Evolutionary conservation across 1,140 invertebrate genomes (phyloP), one percentile per base, ranked within the genome.

Genomic region (Helicorthomorpha holstii): DNA sequence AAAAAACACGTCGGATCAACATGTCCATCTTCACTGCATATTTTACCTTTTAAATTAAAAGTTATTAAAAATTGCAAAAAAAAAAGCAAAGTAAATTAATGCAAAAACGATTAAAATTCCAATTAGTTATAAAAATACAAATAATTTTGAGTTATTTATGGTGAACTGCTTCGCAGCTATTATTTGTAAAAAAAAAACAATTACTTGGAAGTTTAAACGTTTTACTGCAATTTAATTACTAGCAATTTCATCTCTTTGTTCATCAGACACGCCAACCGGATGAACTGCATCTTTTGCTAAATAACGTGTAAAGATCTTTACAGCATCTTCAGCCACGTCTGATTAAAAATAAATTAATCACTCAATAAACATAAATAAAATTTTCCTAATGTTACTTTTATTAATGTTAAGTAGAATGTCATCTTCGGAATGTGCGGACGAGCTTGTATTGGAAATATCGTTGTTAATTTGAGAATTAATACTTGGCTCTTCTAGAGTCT

Each of bases 231-330:
- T n/a, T 16, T 34, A 34, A 7, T 49, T 21, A 46, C 42, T 24
- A 34, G 29, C 22, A 7, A 68, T 56, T 49, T 65, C 57, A 27
- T 64, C 71, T 60, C 66, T 64, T 16, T 73, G 54, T 43, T 66
- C 62, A 53, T 74, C 69, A 24, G 63, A 56, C 44, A 73, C 64
- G 47, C 64, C 64, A 44, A 75, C 66, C 24, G 65, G 66, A 51
- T 66, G 57, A 21, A 64, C 56, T 4, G 71, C 67, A 60, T 74
- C 71, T 50, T 66, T 59, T 24, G 71, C 67, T 50, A 76, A 66
- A 57, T 73, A 76, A 58, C 71, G 73, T 25, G 69, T 68, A 59
- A 69, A 75, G 45, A 76, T 75, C 38, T 61, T 63, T n/a, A 73
- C 64, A 49, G 73, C 74, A 63, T 70, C 69, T 55, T 61, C 58